These are phyloP conservation scores for Camponotus floridanus DNA, from an alignment of 1,140 invertebrate species.

Conservation along the genomic window DNA sequence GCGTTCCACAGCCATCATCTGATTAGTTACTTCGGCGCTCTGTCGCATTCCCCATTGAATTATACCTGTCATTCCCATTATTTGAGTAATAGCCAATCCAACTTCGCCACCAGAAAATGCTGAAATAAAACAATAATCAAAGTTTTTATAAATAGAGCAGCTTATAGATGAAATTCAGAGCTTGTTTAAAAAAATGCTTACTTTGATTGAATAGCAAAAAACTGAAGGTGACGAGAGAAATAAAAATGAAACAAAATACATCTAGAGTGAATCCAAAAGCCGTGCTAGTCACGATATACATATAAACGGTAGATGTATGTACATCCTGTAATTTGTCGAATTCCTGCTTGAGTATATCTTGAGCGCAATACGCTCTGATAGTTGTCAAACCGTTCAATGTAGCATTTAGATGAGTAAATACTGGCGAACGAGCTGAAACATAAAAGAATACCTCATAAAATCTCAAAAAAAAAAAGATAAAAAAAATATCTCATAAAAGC, in stretches of 20 bases:
- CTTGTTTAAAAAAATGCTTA: constrained; percentile 53
- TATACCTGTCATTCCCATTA: constrained; percentile 87
- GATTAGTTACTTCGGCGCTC: constrained; percentile 92
- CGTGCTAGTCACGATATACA: constrained; percentile 89
- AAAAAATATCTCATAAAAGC: background rate
- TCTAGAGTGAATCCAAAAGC: constrained; percentile 91
- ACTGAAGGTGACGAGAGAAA: constrained; percentile 88
- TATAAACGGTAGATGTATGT: constrained; percentile 90
- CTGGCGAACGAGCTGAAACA: constrained; percentile 90
- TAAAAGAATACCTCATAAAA: constrained; percentile 80
- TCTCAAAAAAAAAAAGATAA: no score
- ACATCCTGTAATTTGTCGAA: constrained; percentile 90
- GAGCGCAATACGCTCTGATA: constrained; percentile 93
- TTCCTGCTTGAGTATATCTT: constrained; percentile 92
- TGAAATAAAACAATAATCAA: constrained; percentile 75
- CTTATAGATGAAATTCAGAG: background rate
- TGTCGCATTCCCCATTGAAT: constrained; percentile 92
- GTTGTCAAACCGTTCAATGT: constrained; percentile 96
- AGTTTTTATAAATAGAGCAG: no score
- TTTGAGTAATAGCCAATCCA: constrained; percentile 88
- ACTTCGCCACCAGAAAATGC: constrained; percentile 88
- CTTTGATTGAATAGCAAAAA: constrained; percentile 86
- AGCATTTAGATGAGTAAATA: constrained; percentile 95
- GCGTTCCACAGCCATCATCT: constrained; percentile 93
- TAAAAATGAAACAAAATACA: constrained; percentile 91